Evolutionary conservation across 2,888 invertebrate genomes (phyloP), one percentile per base, ranked within the genome.

Genomic region (Polymixis flavicincta): DNA sequence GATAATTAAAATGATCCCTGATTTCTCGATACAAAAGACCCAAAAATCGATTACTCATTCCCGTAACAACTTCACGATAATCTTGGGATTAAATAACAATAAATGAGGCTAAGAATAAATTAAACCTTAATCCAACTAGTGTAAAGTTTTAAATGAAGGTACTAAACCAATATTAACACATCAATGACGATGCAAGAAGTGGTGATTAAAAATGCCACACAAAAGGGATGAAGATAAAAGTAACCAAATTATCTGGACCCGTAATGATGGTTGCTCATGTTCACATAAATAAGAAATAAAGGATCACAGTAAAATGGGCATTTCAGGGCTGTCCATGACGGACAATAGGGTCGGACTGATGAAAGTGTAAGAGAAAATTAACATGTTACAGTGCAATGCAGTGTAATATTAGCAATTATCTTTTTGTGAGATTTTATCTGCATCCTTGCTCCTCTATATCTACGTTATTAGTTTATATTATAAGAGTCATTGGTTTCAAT

Each of bases 201-300:
- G 79, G 85, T 90, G 89, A 92, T 92, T 92, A 92, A 92, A 92
- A 92, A 91, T 89, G 78, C 88, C 86, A 85, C 80, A 89, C 84
- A 89, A 90, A 90, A 87, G 89, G 86, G 81, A 48, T 86, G 71
- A 76, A 80, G 70, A 60, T 78, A 60, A 63, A 73, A 28, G n/a
- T 22, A 66, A 52, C 90, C 87, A 87, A 67, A 59, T 59, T 72
- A 83, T 37, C 55, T 73, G 73, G 91, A 85, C 25, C 88, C 85
- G 14, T 69, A 76, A 85, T 82, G 80, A 83, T 82, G 22, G 42
- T 59, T 57, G 55, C 4, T 28, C 1, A 63, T 69, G 63, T 55
- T 74, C 13, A 6, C 4, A 48, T 1, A n/a, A 45, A 17, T 76
- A 50, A 19, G 42, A 67, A 32, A 22, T 52, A 48, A 17, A 60